phyloP scores from a whole-genome alignment of 2,797 vertebrate genomes.

The Enoplosus armatus region DNA sequence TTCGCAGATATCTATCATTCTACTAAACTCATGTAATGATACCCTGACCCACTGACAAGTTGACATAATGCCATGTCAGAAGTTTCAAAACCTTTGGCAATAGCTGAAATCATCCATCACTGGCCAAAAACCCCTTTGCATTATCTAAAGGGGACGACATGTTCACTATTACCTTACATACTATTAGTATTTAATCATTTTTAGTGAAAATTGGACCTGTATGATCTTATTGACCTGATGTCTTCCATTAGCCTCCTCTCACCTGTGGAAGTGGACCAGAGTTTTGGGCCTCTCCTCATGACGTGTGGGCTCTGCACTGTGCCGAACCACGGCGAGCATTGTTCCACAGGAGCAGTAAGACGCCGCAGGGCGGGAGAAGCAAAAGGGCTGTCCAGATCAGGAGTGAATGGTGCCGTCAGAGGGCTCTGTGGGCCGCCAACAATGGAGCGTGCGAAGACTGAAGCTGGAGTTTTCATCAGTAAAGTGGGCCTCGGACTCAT shows the following conservation, averaged over 20 bases:
- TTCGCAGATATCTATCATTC: background rate
- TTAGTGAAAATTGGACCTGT: background rate
- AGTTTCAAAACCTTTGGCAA: background rate
- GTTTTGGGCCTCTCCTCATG: conserved; percentile 89
- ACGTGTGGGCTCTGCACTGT: conserved; percentile 89
- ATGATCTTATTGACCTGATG: background rate
- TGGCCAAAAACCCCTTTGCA: background rate
- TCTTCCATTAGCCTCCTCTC: conserved; percentile 7
- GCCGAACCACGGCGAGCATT: conserved; percentile 86
- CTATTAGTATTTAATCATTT: background rate
- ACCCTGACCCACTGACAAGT: background rate
- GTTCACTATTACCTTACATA: background rate
- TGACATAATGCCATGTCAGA: background rate
- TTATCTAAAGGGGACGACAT: too few species aligned
- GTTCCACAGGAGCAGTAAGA: conserved; percentile 82
- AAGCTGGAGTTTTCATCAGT: conserved; percentile 81
- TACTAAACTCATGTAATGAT: background rate
- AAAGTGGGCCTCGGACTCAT: conserved; percentile 81
- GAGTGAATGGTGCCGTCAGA: conserved; percentile 82
- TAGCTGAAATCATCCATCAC: too few species aligned
- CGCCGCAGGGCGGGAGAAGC: conserved; percentile 83
- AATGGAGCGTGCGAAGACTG: conserved; percentile 86
- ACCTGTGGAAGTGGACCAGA: conserved; percentile 94
- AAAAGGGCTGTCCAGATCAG: conserved; percentile 86
- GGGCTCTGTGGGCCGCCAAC: conserved; percentile 77